Base-by-base conservation (phyloP, 2,113 vertebrate genomes). In the Leucosticte australis region DNA sequence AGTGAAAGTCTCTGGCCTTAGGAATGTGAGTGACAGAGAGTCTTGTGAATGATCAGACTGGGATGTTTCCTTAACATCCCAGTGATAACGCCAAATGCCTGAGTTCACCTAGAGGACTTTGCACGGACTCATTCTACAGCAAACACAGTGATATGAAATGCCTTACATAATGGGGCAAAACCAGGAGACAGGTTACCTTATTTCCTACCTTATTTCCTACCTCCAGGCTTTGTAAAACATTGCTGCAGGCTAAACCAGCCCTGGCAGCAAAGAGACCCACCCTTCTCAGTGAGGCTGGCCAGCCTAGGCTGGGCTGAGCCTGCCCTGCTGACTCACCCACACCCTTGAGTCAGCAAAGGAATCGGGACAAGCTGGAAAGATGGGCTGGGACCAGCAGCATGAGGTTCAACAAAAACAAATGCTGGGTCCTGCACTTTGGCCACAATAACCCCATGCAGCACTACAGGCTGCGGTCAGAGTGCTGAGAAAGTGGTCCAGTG, bases 11-110 rank as follows among this genome's bases (percentile, higher is more conserved):
- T 47, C 75, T 47, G 30, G 39, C 69, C 17, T 15, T 53, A 30
- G 47, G 24, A 62, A 21, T 68, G 20, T 35, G 53, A 21, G n/a
- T 68, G 41, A 30, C 24, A 57, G 26, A 70, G 13, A n/a, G 20
- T 55, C 33, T 55, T 5, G 6, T 55, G 55, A 47, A 18, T 26
- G 20, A 24, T 62, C 39, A 62, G n/a, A 55, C 24, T 68, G 69
- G 21, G 30, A 41, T 35, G 41, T 83, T 76, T 62, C 39, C 44
- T 28, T 33, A 52, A 39, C 27, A n/a, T n/a, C n/a, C n/a, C n/a
- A n/a, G 39, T 14, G n/a, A 24, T 60, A 80, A 67, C 0, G 1
- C n/a, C 46, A 52, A 52, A 53, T 1, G 17, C 21, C 39, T 12
- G n/a, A 68, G n/a, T 55, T 89, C 39, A 55, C 55, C 55, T 62